These are phyloP conservation scores for Amitus sp. DNA, from an alignment of 2,888 invertebrate genomes.

Conservation along the genomic window DNA sequence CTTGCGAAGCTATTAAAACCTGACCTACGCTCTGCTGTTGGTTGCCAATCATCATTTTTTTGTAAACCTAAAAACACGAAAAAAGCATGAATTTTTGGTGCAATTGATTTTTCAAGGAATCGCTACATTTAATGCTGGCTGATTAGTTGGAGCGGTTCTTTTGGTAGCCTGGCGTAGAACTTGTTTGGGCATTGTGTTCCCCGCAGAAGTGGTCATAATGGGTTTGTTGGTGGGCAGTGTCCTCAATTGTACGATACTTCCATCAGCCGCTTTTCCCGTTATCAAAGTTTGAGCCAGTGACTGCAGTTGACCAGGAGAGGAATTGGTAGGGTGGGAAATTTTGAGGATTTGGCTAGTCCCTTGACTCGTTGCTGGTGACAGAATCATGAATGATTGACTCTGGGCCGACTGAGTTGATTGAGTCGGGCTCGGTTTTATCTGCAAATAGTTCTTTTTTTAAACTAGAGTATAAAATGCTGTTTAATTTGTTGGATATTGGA, in stretches of 20 bases:
- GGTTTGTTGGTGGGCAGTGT: conserved; percentile 55
- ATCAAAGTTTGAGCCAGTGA: conserved; percentile 62
- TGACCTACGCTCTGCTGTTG: conserved; percentile 58
- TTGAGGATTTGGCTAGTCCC: conserved; percentile 63
- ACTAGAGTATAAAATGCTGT: no score
- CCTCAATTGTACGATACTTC: conserved; percentile 62
- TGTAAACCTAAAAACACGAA: conserved; percentile 52
- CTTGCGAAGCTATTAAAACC: conserved; percentile 60
- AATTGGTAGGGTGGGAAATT: conserved; percentile 62
- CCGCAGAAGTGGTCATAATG: conserved; percentile 54
- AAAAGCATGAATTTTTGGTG: background rate
- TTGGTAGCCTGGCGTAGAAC: conserved; percentile 54
- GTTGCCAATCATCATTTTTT: conserved; percentile 64
- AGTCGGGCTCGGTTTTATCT: conserved; percentile 55
- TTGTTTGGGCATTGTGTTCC: conserved; percentile 59
- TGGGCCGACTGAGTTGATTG: conserved; percentile 55
- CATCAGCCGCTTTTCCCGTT: conserved; percentile 62
- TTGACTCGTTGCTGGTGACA: conserved; percentile 61
- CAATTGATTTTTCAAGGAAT: conserved; percentile 3
- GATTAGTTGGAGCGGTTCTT: conserved; percentile 66
- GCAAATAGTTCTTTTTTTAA: no score
- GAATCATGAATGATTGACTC: conserved; percentile 63
- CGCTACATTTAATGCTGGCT: conserved; percentile 58
- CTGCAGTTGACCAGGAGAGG: conserved; percentile 61
- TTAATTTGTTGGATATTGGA: background rate